Conservation (phyloP, 2,113 vertebrate species). For the Eleginops maclovinus region DNA sequence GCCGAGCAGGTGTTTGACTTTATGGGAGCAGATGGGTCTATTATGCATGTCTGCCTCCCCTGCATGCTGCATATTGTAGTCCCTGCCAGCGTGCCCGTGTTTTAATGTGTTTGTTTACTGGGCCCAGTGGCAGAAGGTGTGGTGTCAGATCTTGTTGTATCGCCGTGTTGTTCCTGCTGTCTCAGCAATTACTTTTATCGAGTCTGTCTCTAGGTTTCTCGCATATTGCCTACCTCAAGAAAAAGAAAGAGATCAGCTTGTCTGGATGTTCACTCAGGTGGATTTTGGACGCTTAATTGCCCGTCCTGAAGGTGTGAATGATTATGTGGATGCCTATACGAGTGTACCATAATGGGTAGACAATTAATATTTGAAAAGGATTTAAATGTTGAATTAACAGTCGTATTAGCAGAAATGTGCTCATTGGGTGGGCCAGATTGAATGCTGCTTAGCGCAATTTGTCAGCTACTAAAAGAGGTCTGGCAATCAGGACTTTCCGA, state of each 20-base stretch:
- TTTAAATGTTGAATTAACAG: neutral
- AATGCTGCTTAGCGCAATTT: constrained; percentile 5
- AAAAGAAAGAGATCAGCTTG: constrained; percentile 3
- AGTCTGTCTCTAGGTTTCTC: constrained; percentile 21
- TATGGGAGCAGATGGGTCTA: constrained; percentile 74
- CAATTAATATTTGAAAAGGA: neutral
- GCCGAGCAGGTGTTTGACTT: constrained; percentile 71
- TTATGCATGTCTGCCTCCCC: constrained; percentile 68
- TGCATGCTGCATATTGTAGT: constrained; percentile 51
- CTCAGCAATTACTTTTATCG: constrained; percentile 58
- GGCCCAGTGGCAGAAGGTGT: constrained; percentile 55
- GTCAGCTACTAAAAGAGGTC: neutral
- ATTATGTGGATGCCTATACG: neutral
- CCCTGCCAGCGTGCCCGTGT: constrained; percentile 57
- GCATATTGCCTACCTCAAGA: constrained; percentile 25
- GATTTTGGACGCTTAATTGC: constrained; percentile 24
- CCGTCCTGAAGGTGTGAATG: neutral
- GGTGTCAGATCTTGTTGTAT: constrained; percentile 62
- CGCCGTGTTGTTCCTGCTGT: constrained; percentile 54
- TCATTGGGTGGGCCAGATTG: neutral
- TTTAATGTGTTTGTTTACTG: constrained; percentile 73
- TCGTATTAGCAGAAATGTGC: neutral
- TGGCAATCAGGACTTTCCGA: neutral
- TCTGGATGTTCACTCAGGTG: constrained; percentile 14
- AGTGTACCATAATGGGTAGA: neutral